Evolutionary conservation across 2,888 invertebrate genomes (phyloP).

Genomic region (Chrysomela aeneicollis): DNA sequence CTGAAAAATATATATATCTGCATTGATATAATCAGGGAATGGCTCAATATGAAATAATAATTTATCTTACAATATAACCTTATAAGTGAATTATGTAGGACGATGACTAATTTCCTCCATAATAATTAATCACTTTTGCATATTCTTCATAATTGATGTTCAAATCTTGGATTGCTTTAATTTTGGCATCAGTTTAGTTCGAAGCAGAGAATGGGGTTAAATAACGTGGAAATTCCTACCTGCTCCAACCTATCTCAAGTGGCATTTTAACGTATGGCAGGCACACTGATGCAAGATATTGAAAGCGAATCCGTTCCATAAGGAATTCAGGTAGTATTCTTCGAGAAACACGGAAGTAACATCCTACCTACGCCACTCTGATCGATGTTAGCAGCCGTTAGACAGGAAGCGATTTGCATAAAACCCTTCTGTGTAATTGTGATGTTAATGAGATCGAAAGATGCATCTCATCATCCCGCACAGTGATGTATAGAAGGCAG

Average conservation of each 20-base stretch:
- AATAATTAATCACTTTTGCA: no score
- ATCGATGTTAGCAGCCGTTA: slow-evolving; percentile 26
- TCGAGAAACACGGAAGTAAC: background rate
- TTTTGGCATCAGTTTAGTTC: no score
- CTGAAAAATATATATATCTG: no score
- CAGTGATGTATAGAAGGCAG: background rate
- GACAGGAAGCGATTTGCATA: slow-evolving; percentile 26
- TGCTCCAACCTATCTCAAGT: background rate
- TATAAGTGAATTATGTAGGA: no score
- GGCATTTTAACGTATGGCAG: background rate
- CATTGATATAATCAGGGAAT: no score
- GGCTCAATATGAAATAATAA: no score
- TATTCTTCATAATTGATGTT: no score
- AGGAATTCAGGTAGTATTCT: background rate
- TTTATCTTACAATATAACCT: no score
- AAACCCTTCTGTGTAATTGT: slow-evolving; percentile 54
- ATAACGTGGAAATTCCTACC: background rate
- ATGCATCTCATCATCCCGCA: background rate
- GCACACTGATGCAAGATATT: background rate
- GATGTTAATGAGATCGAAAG: slow-evolving; percentile 53
- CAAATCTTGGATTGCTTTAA: no score
- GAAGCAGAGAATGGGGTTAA: no score
- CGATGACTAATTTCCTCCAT: no score
- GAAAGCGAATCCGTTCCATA: background rate
- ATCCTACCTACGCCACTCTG: background rate